Base-by-base conservation (phyloP, 2,113 vertebrate species). In the Semicossyphus pulcher region DNA sequence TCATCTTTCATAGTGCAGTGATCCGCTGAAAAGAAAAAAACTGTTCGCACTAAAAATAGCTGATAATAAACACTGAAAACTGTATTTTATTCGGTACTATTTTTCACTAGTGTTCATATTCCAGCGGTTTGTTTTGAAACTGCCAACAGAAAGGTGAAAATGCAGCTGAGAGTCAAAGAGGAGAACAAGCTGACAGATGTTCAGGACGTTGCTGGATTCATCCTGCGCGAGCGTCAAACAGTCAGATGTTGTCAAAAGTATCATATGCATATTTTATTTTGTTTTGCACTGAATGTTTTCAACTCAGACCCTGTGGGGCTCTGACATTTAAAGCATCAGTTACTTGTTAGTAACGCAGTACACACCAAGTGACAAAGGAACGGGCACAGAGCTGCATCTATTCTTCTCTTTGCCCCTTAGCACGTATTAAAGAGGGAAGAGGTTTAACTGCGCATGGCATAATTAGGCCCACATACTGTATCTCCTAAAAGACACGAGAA, bases 401-500 rank as follows among this genome's bases (percentile, higher is more conserved):
- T 52, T 21, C 29, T 14, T 28, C 18, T 49, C 20, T 58, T 36
- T 3, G 28, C 4, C 39, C 18, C 39, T 23, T 18, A 44, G 41
- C 41, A 44, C 34, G 11, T 29, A 23, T 60, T 68, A 54, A 69
- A 64, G 9, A 10, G 23, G 18, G 39, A 28, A 39, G 26, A 56
- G 47, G 26, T 31, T 37, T 58, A 52, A 76, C 32, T 76, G 62
- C 11, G 20, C 45, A 57, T 66, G 78, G 45, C 79, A 85, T 76
- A 82, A 82, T 92, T 77, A 83, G 59, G 70, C 61, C 77, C 26
- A 76, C 76, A 66, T 44, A 63, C 78, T 62, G 67, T 66, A 75
- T 79, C 76, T 44, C 68, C 59, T 57, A 84, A 83, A 66, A 86
- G 73, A 86, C 76, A 80, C 26, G n/a, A 77, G 60, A 48, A 87